phyloP scores from a whole-genome alignment of 2,797 vertebrate species.

The Gadopsis bispinosus region DNA sequence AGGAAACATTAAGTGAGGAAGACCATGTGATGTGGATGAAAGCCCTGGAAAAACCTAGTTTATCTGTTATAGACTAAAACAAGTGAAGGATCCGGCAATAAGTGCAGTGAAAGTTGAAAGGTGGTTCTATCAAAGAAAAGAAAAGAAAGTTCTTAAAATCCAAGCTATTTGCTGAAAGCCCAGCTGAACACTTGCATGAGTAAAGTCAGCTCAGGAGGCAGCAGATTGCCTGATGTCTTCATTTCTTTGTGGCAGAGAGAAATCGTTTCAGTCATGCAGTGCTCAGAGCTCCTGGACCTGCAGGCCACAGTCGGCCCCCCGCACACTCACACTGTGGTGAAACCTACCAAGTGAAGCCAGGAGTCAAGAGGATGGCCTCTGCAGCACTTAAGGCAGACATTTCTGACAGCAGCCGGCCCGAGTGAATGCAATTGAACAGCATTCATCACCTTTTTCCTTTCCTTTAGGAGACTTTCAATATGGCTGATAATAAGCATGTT shows the following conservation, averaged over 20 bases:
- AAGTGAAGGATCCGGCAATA: not conserved
- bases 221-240: conserved; percentile 1
- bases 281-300: conserved; percentile 17
- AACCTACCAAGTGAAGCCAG: not conserved
- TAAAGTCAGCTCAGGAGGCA: conserved; percentile 4
- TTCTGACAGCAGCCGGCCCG: not conserved
- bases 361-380: conserved; percentile 32
- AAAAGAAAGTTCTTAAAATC: not conserved
- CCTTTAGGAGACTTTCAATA: not conserved
- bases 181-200: not conserved
- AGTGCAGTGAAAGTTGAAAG: not conserved
- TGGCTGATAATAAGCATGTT: not conserved
- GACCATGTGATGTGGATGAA: not conserved
- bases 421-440: conserved; percentile 12
- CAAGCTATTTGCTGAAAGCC: not conserved
- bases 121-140: not conserved
- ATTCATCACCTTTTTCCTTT: not conserved
- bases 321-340: conserved; percentile 24
- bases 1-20: not conserved
- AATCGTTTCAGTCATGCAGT: conserved; percentile 19
- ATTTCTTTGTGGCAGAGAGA: conserved; percentile 7
- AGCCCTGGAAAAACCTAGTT: no score
- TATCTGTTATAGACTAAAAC: not conserved
- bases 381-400: conserved; percentile 38
- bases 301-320: conserved; percentile 33